Conservation (phyloP, 2,113 vertebrate species). For the Accipiter cooperii region DNA sequence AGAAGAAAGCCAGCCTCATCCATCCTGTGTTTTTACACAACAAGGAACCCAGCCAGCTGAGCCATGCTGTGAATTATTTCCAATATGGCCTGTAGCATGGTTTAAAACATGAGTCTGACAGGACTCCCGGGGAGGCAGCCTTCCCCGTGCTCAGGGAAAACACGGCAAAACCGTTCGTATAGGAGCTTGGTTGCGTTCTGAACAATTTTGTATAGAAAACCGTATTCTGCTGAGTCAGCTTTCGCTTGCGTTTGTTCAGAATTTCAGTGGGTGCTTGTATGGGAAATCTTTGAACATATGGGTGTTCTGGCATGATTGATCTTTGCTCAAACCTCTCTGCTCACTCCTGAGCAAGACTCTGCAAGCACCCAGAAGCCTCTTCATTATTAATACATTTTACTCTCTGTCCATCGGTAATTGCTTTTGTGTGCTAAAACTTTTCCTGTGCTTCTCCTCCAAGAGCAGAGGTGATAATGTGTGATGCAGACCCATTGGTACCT, state of each 20-base stretch:
- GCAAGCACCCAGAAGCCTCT: neutral
- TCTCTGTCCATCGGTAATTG: neutral
- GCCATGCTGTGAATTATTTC: neutral
- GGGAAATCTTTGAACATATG: neutral
- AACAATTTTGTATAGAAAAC: fast-evolving
- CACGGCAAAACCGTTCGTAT: fast-evolving
- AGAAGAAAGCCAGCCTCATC: neutral
- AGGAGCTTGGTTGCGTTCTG: neutral
- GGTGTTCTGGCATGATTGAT: neutral
- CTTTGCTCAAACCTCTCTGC: neutral
- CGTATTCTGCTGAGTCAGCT: neutral
- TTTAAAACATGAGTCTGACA: neutral
- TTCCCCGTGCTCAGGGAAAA: neutral
- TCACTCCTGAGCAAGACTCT: neutral
- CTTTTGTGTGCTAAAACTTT: neutral
- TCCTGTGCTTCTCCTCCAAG: neutral
- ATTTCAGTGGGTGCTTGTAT: neutral
- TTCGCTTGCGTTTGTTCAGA: fast-evolving
- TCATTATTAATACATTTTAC: neutral
- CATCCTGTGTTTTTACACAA: neutral
- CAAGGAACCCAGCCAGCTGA: neutral
- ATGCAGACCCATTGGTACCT: neutral
- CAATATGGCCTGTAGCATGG: neutral
- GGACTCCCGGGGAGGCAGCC: neutral
- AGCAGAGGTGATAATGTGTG: fast-evolving